phyloP scores from a whole-genome alignment of 1,140 invertebrate species.

The Listronotus oregonensis region DNA sequence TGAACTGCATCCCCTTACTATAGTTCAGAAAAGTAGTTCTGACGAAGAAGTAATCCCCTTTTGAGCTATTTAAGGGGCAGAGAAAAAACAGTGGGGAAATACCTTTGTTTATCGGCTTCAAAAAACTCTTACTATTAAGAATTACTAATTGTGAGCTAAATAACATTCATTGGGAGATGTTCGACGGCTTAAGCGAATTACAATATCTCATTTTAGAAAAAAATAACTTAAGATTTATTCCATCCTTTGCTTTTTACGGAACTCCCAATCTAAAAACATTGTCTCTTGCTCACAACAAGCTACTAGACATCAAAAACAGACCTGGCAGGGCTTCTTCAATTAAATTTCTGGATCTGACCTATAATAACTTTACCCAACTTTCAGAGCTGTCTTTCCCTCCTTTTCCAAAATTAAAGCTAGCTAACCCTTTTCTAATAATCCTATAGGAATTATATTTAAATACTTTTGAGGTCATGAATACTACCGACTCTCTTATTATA shows the following conservation, averaged over 20 bases:
- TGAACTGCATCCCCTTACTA: constrained; percentile 46
- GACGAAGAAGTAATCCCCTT: constrained; percentile 68
- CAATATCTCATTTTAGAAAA: constrained; percentile 66
- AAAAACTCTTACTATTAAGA: constrained; percentile 62
- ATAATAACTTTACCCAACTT: constrained; percentile 69
- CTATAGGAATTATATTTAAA: constrained; percentile 69
- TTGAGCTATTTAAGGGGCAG: constrained; percentile 62
- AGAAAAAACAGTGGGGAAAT: constrained; percentile 58
- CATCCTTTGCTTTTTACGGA: constrained; percentile 70
- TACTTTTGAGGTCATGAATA: constrained; percentile 74
- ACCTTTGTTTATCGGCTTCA: constrained; percentile 63
- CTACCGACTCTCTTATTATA: constrained; percentile 64
- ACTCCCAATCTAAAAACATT: constrained; percentile 66
- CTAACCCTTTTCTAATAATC: constrained; percentile 70
- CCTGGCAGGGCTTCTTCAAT: constrained; percentile 66
- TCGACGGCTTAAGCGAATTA: constrained; percentile 65
- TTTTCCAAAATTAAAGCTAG: constrained; percentile 64
- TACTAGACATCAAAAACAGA: constrained; percentile 69
- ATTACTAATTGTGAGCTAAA: constrained; percentile 64
- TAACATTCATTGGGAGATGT: constrained; percentile 72
- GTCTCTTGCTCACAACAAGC: constrained; percentile 67
- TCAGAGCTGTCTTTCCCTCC: constrained; percentile 73
- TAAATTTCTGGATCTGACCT: constrained; percentile 67
- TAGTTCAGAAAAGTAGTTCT: constrained; percentile 46
- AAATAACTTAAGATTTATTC: constrained; percentile 67